Base-by-base conservation (phyloP, 2,888 invertebrate species). In the Drosophila hamatofila region DNA sequence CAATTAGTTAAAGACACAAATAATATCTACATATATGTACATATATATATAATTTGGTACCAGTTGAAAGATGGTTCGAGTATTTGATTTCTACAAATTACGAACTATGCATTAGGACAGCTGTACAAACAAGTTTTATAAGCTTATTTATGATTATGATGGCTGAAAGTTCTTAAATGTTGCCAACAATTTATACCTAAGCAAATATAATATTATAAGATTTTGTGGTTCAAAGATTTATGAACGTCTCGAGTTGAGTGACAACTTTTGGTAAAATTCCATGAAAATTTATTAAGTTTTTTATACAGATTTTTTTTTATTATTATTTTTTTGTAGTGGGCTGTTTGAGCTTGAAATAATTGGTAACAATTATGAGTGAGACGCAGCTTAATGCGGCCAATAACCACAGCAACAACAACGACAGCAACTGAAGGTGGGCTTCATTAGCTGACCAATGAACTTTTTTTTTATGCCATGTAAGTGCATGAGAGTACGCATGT, bases 371-470 rank as follows among this genome's bases (percentile, higher is more conserved):
- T 85, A 85, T 72, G 80, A 59, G 56, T 56, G 61, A 57, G 44
- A n/a, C 16, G 44, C 48, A 52, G 44, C 41, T 46, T 65, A 37
- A 62, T 61, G 52, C 71, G 65, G 57, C 57, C 72, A 78, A 80
- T 78, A 80, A 76, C 44, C 65, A 65, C 33, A 41, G 11, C n/a
- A 49, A 35, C 21, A 48, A 64, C 25, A 39, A 14, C n/a, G 49
- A 35, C 18, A 61, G 8, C 46, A 27, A 44, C 60, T 72, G 87
- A 83, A 88, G 83, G 87, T 86, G 89, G 89, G 72, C 75, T 78
- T 67, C 70, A 70, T 82, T 73, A 63, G 74, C 71, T 88, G 82
- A 88, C 73, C 86, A 80, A 80, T 83, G 83, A 83, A 83, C 83
- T 82, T 74, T 76, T 76, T 69, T 65, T 64, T 64, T 66, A 52